phyloP scores from a whole-genome alignment of 1,140 invertebrate genomes.

The Drosophila pruinosa region DNA sequence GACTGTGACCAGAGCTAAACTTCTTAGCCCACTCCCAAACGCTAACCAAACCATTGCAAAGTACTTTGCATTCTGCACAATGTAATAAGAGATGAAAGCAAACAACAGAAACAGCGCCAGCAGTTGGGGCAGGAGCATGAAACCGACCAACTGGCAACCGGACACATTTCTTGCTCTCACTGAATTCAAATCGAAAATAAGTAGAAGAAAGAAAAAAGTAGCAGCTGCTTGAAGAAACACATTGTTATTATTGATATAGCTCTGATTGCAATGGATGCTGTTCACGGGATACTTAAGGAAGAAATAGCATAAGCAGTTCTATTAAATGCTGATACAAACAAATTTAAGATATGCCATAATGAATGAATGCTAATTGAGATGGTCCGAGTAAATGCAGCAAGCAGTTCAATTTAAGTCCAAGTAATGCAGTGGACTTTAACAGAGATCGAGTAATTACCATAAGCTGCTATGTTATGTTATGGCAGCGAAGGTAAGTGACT shows the following conservation, averaged over 20 bases:
- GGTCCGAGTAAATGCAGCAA: background rate
- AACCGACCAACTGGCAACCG: conserved; percentile 24
- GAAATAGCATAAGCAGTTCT: background rate
- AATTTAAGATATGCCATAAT: background rate
- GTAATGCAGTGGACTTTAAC: background rate
- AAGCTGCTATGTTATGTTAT: too few species aligned
- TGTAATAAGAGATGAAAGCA: conserved; percentile 64
- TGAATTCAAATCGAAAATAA: conserved; percentile 22
- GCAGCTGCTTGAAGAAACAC: conserved; percentile 51
- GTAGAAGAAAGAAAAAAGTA: conserved; percentile 21
- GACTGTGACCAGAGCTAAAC: conserved; percentile 16
- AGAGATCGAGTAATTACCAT: too few species aligned
- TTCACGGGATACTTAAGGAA: background rate
- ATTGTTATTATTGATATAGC: conserved; percentile 64
- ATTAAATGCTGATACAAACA: background rate
- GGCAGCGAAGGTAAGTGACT: too few species aligned
- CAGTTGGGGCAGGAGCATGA: background rate
- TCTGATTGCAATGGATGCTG: background rate
- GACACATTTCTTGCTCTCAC: conserved; percentile 27
- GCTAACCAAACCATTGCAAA: conserved; percentile 10
- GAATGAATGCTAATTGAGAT: too few species aligned
- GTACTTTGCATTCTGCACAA: conserved; percentile 68
- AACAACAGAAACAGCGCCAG: conserved; percentile 40
- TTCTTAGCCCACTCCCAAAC: background rate
- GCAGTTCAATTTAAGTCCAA: background rate